Percentiles rank a stretch among this genome's conserved stretches.
These are phyloP conservation scores for Thecocarcelia acutangulata DNA, from an alignment of 2,888 invertebrate genomes.

Conservation along the genomic window DNA sequence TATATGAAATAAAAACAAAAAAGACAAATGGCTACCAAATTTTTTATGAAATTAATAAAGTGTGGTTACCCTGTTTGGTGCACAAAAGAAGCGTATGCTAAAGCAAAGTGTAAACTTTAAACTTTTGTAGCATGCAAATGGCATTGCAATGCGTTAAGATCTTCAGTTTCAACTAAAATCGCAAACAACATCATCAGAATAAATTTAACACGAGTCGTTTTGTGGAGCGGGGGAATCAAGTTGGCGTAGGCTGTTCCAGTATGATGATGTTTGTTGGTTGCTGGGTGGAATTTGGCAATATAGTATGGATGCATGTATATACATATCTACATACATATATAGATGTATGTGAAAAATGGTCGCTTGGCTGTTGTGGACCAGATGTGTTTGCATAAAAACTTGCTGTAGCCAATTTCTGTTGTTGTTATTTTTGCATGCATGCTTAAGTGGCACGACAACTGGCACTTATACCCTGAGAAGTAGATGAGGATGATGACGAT, in stretches of 20 bases:
- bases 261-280: slow-evolving; percentile 27
- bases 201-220: slow-evolving; percentile 53
- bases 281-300: background rate
- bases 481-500: slow-evolving; percentile 54
- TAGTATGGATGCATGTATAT: slow-evolving; percentile 1
- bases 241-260: slow-evolving; percentile 65
- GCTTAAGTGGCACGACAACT: slow-evolving; percentile 69
- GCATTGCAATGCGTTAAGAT: slow-evolving; percentile 62
- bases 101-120: slow-evolving; percentile 63
- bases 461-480: slow-evolving; percentile 66
- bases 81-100: slow-evolving; percentile 13
- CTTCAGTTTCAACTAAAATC: slow-evolving; percentile 48
- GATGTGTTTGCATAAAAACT: slow-evolving; percentile 67
- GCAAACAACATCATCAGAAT: slow-evolving; percentile 66
- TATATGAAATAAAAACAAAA: too few species aligned
- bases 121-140: slow-evolving; percentile 57
- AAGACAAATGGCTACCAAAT: too few species aligned
- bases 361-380: slow-evolving; percentile 61
- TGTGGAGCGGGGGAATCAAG: slow-evolving; percentile 33
- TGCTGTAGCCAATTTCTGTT: slow-evolving; percentile 39
- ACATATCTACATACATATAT: background rate
- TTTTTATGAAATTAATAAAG: too few species aligned
- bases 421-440: slow-evolving; percentile 55
- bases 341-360: slow-evolving; percentile 55
- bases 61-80: slow-evolving; percentile 16